Conservation (phyloP, 2,113 vertebrate genomes). For the Carlito syrichta region DNA sequence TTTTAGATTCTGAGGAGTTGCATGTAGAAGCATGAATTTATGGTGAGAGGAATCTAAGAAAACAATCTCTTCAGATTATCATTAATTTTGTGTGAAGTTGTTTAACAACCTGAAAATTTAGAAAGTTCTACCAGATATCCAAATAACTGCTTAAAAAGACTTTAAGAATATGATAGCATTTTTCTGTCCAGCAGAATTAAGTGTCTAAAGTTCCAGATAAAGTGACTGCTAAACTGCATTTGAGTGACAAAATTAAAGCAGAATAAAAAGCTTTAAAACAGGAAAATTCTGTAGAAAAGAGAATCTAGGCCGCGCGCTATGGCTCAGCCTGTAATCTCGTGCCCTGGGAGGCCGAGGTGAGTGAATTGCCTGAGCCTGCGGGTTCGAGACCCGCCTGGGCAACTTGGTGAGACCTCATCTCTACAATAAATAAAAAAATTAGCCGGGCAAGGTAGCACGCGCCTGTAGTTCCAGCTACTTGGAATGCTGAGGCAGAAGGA, state of each 20-base stretch:
- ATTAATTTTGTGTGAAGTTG: not conserved
- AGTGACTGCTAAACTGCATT: not conserved
- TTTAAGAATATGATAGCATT: not conserved
- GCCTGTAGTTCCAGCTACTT: too few species aligned
- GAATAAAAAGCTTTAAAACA: constrained; percentile 13
- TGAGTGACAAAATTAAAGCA: constrained; percentile 24
- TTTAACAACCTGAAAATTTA: constrained; percentile 3
- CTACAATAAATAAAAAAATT: too few species aligned
- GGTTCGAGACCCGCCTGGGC: too few species aligned
- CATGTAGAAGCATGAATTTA: not conserved
- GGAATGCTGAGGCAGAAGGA: too few species aligned
- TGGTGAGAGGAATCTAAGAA: not conserved
- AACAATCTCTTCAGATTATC: not conserved
- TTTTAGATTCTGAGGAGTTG: not conserved
- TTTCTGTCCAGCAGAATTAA: not conserved
- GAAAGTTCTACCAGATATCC: not conserved
- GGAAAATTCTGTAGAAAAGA: not conserved
- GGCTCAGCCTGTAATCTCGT: too few species aligned
- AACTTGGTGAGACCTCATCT: too few species aligned
- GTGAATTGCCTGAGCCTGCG: too few species aligned
- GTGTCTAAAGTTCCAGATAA: not conserved
- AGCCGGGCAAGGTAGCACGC: too few species aligned
- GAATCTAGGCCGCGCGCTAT: too few species aligned
- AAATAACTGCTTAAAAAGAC: not conserved
- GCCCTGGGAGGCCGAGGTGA: too few species aligned